These are phyloP conservation scores for Bellardia bayeri DNA, from an alignment of 2,888 invertebrate species.

Conservation along the genomic window DNA sequence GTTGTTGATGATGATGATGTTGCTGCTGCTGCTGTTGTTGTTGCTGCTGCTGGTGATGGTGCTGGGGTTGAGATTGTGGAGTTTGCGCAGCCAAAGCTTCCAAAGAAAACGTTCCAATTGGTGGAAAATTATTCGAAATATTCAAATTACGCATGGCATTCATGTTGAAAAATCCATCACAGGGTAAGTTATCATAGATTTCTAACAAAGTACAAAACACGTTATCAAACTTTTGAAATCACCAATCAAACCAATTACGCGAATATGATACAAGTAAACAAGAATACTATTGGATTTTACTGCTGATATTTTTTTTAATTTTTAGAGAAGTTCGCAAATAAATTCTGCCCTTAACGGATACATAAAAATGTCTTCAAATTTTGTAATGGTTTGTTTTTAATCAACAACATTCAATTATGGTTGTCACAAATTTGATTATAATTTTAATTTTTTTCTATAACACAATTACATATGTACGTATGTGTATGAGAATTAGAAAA, in stretches of 20 bases:
- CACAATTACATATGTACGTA: not conserved
- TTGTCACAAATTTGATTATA: constrained; percentile 52
- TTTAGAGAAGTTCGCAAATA: not conserved
- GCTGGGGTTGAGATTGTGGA: constrained; percentile 75
- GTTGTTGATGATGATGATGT: constrained; percentile 66
- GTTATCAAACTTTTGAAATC: not conserved
- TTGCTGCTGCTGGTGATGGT: constrained; percentile 74
- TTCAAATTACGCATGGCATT: constrained; percentile 84
- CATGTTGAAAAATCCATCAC: constrained; percentile 83
- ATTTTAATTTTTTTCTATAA: constrained; percentile 12
- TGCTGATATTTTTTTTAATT: not conserved
- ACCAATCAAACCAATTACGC: not conserved
- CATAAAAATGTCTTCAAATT: not conserved
- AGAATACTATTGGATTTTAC: not conserved
- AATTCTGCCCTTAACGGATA: not conserved
- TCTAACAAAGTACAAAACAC: constrained; percentile 75
- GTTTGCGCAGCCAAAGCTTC: constrained; percentile 80
- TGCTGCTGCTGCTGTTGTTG: constrained; percentile 74
- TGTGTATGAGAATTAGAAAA: not conserved
- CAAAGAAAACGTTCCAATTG: constrained; percentile 84
- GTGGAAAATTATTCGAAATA: constrained; percentile 84
- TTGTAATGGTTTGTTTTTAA: constrained; percentile 11
- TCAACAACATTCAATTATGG: constrained; percentile 4
- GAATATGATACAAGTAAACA: not conserved
- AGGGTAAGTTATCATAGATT: constrained; percentile 83